Base-by-base conservation (phyloP, 2,888 invertebrate species). In the Acronicta leporina region DNA sequence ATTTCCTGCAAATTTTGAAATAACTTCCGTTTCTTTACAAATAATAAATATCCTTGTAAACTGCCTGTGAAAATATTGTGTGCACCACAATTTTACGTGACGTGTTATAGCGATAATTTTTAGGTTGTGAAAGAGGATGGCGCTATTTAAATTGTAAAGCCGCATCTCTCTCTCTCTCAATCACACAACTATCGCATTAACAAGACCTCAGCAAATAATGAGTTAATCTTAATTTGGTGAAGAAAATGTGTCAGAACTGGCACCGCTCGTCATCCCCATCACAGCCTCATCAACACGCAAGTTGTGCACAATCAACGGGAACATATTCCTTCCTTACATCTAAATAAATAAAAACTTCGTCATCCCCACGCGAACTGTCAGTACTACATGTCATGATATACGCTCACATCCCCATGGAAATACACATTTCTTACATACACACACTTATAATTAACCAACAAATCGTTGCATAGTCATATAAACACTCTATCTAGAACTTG, bases 331-430 rank as follows among this genome's bases (percentile, higher is more conserved):
- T 56, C 46, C n/a, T 11, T 68, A 76, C n/a, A 50, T 41, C 58
- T 70, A 72, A 71, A 71, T 77, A 79, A 73, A 75, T 77, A 53
- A 65, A 57, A 65, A 58, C 64, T 16, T 46, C 58, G 43, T 8
- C 40, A 46, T 43, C 30, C 4, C 20, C 43, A 7, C 30, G 40
- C 47, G 64, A 63, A 70, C 52, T 50, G 25, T 66, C 60, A 16
- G 38, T 52, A 55, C 49, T 65, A 76, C 77, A 80, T 88, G 90
- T 89, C 88, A 90, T 89, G 89, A 88, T 79, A 75, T 82, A 73
- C 80, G 84, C 89, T 89, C 87, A 79, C 77, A 78, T 75, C 61
- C 63, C 58, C 63, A 54, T 68, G 43, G 43, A 49, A 53, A 58
- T 27, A 48, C 11, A 59, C 63, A 55, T 57, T 55, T 35, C 41